Conservation (phyloP, 2,797 vertebrate species). For the Squalus acanthias region DNA sequence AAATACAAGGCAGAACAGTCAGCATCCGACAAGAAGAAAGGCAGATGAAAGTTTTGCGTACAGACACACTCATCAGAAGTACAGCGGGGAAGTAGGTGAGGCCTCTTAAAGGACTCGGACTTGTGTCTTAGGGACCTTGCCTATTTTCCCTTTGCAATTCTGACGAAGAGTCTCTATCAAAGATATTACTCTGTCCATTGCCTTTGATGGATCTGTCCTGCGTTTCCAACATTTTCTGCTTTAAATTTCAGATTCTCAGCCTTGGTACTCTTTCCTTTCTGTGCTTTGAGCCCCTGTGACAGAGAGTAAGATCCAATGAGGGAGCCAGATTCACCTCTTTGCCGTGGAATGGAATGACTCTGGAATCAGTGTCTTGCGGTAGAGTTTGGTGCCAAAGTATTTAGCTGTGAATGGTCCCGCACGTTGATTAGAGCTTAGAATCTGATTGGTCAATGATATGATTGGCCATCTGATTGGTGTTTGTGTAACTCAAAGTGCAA, state of each 20-base stretch:
- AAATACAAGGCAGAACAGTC: neutral
- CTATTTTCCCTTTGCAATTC: neutral
- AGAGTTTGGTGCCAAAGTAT: neutral
- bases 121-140: neutral
- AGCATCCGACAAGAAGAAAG: neutral
- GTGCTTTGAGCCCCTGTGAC: neutral
- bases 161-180: neutral
- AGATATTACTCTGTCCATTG: neutral
- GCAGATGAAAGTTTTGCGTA: neutral
- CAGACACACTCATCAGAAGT: neutral
- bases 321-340: neutral
- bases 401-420: neutral
- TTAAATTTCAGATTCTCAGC: neutral
- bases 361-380: neutral
- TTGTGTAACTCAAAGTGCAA: neutral
- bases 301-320: neutral
- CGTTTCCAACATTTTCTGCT: neutral
- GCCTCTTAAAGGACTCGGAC: neutral
- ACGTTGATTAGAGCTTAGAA: neutral
- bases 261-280: neutral
- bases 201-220: neutral
- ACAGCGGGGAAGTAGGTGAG: neutral
- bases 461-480: neutral
- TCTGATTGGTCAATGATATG: neutral
- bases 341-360: neutral